These are phyloP conservation scores for Athene cunicularia DNA, from an alignment of 2,113 vertebrate genomes.

Conservation along the genomic window DNA sequence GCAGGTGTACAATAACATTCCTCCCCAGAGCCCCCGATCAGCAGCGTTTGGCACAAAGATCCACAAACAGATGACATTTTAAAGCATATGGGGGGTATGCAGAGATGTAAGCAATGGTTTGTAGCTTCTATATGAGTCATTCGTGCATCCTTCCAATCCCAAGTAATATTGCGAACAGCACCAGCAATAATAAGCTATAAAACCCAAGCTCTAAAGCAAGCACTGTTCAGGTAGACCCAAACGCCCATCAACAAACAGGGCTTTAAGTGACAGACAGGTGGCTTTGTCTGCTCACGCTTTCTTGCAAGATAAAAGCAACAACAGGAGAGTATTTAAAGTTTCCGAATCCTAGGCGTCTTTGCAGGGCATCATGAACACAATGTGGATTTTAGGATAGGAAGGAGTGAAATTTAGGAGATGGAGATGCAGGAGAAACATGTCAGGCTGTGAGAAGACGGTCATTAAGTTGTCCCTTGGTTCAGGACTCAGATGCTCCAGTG, in stretches of 20 bases:
- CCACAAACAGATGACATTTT: slow-evolving; percentile 1
- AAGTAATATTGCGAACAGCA: background rate
- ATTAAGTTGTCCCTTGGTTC: background rate
- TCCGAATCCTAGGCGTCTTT: background rate
- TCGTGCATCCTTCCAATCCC: background rate
- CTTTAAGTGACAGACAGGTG: background rate
- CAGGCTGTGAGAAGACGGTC: background rate
- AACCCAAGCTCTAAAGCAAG: background rate
- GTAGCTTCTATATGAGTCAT: background rate
- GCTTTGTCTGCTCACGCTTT: background rate
- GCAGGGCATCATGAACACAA: background rate
- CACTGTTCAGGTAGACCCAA: background rate
- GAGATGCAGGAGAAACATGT: background rate
- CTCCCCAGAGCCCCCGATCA: background rate
- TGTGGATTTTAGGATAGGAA: background rate
- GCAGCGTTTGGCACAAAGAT: background rate
- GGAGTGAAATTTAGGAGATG: background rate
- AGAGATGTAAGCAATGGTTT: background rate
- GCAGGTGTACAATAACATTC: background rate
- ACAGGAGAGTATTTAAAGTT: background rate
- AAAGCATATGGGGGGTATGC: background rate
- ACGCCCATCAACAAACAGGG: background rate
- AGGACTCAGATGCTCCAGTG: background rate
- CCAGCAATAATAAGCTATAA: background rate
- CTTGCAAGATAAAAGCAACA: background rate